Percentiles rank a stretch among this genome's conserved stretches.
Evolutionary conservation across 1,140 invertebrate genomes (phyloP).

Genomic region (Meteorus sp.): DNA sequence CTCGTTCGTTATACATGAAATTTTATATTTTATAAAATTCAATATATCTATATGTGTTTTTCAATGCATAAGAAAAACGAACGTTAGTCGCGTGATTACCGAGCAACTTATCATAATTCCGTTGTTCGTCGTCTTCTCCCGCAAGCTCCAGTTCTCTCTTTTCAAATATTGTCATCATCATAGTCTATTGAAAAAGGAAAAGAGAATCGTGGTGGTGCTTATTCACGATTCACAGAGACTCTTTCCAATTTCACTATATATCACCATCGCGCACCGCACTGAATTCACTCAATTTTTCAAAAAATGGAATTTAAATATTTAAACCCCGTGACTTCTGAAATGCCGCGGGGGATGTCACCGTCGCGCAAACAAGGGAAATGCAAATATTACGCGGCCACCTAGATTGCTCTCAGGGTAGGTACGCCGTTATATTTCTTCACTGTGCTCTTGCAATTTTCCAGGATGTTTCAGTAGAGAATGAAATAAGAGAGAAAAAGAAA

Average conservation of each 20-base stretch:
- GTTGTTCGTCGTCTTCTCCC: slow-evolving; percentile 16
- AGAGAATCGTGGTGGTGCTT: not conserved
- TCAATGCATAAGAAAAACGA: slow-evolving; percentile 3
- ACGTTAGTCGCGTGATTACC: slow-evolving; percentile 27
- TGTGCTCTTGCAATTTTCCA: slow-evolving; percentile 14
- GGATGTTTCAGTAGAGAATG: slow-evolving; percentile 6
- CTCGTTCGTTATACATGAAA: too few species aligned
- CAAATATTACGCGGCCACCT: slow-evolving; percentile 31
- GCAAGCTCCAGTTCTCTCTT: not conserved
- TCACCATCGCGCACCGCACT: slow-evolving; percentile 10
- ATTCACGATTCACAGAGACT: not conserved
- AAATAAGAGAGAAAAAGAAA: slow-evolving; percentile 1
- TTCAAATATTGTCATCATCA: not conserved
- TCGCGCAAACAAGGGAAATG: slow-evolving; percentile 30
- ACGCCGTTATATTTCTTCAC: slow-evolving; percentile 13
- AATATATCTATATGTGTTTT: too few species aligned
- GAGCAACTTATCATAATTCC: slow-evolving; percentile 31
- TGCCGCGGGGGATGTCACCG: slow-evolving; percentile 25
- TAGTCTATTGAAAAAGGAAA: too few species aligned
- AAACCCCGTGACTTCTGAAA: slow-evolving; percentile 30
- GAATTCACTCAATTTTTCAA: slow-evolving; percentile 33
- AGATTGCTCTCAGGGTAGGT: slow-evolving; percentile 26
- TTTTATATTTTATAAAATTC: too few species aligned
- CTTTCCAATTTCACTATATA: not conserved
- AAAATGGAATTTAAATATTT: slow-evolving; percentile 39